Evolutionary conservation across 2,888 invertebrate genomes (phyloP), one percentile per base, ranked within the genome.

Genomic region (Periphyllus acericola): DNA sequence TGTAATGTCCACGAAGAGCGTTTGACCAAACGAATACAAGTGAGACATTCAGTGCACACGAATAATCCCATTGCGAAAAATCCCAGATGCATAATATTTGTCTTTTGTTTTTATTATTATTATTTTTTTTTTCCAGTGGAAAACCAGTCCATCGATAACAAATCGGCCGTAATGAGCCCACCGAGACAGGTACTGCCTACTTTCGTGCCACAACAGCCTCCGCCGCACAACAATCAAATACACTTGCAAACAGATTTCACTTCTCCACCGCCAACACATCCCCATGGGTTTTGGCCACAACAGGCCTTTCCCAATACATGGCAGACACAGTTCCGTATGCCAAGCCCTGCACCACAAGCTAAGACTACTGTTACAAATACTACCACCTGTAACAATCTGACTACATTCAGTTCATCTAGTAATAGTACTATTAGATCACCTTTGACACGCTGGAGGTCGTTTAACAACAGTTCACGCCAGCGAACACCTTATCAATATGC

Each of bases 221-320:
- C 79, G 32, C 72, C 40, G 6, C 80, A 68, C n/a, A 81, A n/a
- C 19, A 87, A 75, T 6, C 74, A 80, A 75, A 60, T 87, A 66
- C 71, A 87, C 32, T 32, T 87, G 60, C 87, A 81, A 75, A 81
- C 80, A n/a, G 87, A 87, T 46, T 87, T 87, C 17, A 80, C 87
- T 3, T 87, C 87, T 40, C 80, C 87, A 40, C 87, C 80, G 29
- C 87, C 80, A 66, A 71, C 87, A n/a, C 87, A 87, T 29, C 80
- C 87, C 79, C 76, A 78, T 55, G 66, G 74, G 8, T 88, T 76
- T 34, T 88, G 83, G 83, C 68, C 75, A 11, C 88, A 88, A 46
- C 82, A 66, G n/a, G 74, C 74, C 11, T 83, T 78, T 17, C 55
- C 74, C 21, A 78, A 83, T 68, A 21, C 83, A n/a, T 82, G 88